Evolutionary conservation across 2,888 invertebrate species (phyloP).

Genomic region (Patella depressa): DNA sequence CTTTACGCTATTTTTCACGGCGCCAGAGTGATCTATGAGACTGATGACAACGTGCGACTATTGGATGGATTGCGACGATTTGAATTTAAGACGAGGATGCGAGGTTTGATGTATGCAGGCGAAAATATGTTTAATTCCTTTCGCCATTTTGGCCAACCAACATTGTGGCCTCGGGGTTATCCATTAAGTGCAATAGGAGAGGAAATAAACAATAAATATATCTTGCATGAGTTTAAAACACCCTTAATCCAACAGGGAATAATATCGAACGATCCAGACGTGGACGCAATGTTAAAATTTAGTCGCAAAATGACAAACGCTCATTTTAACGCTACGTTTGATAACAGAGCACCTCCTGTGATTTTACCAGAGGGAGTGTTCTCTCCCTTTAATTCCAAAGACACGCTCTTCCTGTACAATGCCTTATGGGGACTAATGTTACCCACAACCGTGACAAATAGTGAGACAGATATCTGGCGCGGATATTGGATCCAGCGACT

Average conservation of each 20-base stretch:
- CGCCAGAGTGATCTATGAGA: conserved; percentile 28
- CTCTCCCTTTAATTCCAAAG: conserved; percentile 57
- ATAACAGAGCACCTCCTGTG: conserved; percentile 46
- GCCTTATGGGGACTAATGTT: conserved; percentile 57
- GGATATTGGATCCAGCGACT: conserved; percentile 56
- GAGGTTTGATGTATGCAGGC: conserved; percentile 21
- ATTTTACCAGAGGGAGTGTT: conserved; percentile 47
- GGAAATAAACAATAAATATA: conserved; percentile 23
- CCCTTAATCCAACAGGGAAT: conserved; percentile 58
- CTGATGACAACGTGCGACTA: conserved; percentile 30
- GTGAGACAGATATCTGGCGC: conserved; percentile 57
- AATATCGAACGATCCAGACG: conserved; percentile 59
- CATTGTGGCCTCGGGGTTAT: neutral
- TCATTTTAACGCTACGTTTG: conserved; percentile 46
- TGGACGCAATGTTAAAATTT: conserved; percentile 58
- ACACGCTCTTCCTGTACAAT: conserved; percentile 50
- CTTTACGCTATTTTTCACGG: conserved; percentile 27
- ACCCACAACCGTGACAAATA: conserved; percentile 46
- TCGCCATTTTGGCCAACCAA: neutral
- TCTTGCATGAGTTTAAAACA: conserved; percentile 25
- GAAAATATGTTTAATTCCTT: conserved; percentile 9
- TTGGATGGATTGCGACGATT: conserved; percentile 22
- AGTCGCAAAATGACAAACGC: conserved; percentile 39
- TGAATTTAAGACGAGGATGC: neutral
- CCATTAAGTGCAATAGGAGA: neutral